Evolutionary conservation across 1,140 invertebrate genomes (phyloP), one percentile per base, ranked within the genome.

Genomic region (Lepidurus arcticus): DNA sequence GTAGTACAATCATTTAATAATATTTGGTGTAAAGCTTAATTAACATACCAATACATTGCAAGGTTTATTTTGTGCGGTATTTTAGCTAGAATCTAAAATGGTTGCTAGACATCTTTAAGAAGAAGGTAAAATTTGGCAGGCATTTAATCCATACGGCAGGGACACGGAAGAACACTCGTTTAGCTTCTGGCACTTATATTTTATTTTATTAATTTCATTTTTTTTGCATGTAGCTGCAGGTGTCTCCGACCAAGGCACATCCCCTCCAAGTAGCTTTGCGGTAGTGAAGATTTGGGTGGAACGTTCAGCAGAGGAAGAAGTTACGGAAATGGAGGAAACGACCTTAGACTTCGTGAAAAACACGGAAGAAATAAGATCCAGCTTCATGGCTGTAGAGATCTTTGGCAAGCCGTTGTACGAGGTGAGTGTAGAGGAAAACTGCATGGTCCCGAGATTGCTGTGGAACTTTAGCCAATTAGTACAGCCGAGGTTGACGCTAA

Each of bases 181-280:
- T 13, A 65, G 1, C 6, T 11, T n/a, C 13, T 21, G 6, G 21
- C 11, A 65, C 13, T 11, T 65, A 13, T 65, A n/a, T 65, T 13
- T 65, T 11, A 26, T 26, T 26, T 26, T 26, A 26, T 9, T 65
- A 26, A 26, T 26, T 26, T 26, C 1, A 26, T 26, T 26, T 26
- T 26, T 26, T 26, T 26, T 26, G 26, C 26, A 26, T 26, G 26
- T 95, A 1, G 91, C 92, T 0, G 88, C 95, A 0, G 88, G 93
- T 7, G 93, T 93, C 0, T 93, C 92, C 0, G 94, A 95, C 86
- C 86, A 94, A 24, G 94, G 94, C 1, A 92, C 90, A 42, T 93
- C 93, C 0, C 91, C 92, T 80, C 84, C 93, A 9, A 93, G 91
- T 76, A 92, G 93, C 0, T 91, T 91, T 0, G 93, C 93, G 6